Percentiles rank a stretch among this genome's conserved stretches.
phyloP scores from a whole-genome alignment of 2,113 vertebrate genomes.

The Boulengeromyrus knoepffleri region DNA sequence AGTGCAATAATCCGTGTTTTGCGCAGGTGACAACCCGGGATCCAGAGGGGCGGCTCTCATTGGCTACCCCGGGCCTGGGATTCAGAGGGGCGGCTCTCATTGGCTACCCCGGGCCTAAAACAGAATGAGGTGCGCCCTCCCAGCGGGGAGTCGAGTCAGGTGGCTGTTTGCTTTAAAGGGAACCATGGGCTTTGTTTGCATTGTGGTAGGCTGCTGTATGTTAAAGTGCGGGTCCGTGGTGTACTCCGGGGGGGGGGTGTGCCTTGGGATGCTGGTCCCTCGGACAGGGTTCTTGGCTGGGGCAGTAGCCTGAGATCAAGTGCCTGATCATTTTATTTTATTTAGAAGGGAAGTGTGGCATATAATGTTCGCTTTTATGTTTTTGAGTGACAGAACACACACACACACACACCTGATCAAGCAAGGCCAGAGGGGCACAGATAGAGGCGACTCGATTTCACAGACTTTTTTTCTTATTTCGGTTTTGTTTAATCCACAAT shows the following conservation, averaged over 20 bases:
- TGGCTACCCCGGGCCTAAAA: constrained; percentile 14
- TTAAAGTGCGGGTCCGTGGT: not conserved
- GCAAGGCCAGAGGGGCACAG: not conserved
- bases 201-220: not conserved
- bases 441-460: not conserved
- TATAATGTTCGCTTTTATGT: not conserved
- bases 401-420: not conserved
- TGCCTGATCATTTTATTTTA: constrained; percentile 18
- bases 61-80: constrained; percentile 22
- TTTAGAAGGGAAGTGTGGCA: constrained; percentile 3
- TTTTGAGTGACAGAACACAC: not conserved
- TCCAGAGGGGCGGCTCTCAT: constrained; percentile 28
- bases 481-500: constrained; percentile 11
- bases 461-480: not conserved
- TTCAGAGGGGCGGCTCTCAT: constrained; percentile 28
- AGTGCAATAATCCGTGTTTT: constrained; percentile 84
- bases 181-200: not conserved
- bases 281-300: not conserved
- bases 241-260: not conserved
- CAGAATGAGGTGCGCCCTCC: not conserved
- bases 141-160: not conserved
- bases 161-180: not conserved
- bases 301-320: constrained; percentile 7
- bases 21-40: constrained; percentile 58
- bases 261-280: not conserved